A percentile compares a stretch with the other conserved stretches of the same genome.
phyloP scores from a whole-genome alignment of 2,797 vertebrate genomes.

The Anomalospiza imberbis region DNA sequence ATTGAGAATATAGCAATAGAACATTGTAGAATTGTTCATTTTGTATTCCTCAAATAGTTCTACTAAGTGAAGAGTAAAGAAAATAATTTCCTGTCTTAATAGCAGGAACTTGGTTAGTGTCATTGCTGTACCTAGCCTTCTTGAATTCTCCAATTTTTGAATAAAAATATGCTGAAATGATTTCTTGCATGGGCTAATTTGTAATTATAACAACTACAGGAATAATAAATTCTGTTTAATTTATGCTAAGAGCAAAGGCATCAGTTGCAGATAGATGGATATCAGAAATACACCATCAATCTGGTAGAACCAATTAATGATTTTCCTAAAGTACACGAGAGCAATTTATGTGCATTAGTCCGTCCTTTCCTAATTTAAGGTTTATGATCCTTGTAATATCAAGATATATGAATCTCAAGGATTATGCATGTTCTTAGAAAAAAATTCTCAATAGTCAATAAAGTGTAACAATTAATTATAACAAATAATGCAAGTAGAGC shows the following conservation, averaged over 20 bases:
- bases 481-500: constrained; percentile 36
- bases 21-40: neutral
- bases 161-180: neutral
- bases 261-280: neutral
- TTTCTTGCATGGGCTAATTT: neutral
- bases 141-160: neutral
- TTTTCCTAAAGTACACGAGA: constrained; percentile 26
- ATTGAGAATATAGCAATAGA: neutral
- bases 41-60: neutral
- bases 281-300: neutral
- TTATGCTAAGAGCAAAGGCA: neutral
- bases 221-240: constrained; percentile 16
- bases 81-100: neutral
- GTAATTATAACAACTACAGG: neutral
- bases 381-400: constrained; percentile 76
- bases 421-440: constrained; percentile 63
- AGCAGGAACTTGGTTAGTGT: neutral
- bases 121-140: neutral
- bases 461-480: constrained; percentile 74
- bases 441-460: constrained; percentile 56
- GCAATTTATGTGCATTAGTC: constrained; percentile 54
- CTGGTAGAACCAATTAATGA: neutral
- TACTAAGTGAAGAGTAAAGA: neutral
- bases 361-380: constrained; percentile 63
- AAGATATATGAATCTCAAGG: constrained; percentile 70